Evolutionary conservation across 2,113 vertebrate genomes (phyloP).

Genomic region (Amphilophus citrinellus): DNA sequence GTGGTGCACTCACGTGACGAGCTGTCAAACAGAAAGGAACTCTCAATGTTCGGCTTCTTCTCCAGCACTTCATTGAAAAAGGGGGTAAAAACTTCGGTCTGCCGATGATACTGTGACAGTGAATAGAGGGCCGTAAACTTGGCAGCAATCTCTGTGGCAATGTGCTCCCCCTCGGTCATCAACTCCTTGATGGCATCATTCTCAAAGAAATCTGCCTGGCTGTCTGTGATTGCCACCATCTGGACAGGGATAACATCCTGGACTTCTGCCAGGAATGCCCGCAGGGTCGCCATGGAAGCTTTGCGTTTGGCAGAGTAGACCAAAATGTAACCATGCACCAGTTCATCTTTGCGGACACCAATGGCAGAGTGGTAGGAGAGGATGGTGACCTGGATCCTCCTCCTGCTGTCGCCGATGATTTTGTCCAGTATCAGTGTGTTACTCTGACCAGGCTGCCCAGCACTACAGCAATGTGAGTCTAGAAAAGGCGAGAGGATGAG

Average conservation of each 20-base stretch:
- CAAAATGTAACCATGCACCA: slow-evolving; percentile 98
- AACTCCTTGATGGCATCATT: slow-evolving; percentile 97
- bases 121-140: slow-evolving; percentile 99
- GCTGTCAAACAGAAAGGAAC: slow-evolving; percentile 91
- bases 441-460: slow-evolving; percentile 94
- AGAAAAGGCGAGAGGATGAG: slow-evolving; percentile 98
- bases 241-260: slow-evolving; percentile 98
- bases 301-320: slow-evolving; percentile 97
- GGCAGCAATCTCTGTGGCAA: slow-evolving; percentile 96
- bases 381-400: slow-evolving; percentile 95
- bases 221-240: slow-evolving; percentile 97
- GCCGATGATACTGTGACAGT: slow-evolving; percentile 96
- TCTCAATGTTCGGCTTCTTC: slow-evolving; percentile 95
- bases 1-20: slow-evolving; percentile 86
- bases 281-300: slow-evolving; percentile 97
- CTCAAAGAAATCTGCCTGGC: slow-evolving; percentile 98
- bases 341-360: slow-evolving; percentile 95
- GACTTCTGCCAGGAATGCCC: slow-evolving; percentile 96
- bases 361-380: slow-evolving; percentile 98
- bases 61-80: slow-evolving; percentile 98
- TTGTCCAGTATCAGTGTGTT: slow-evolving; percentile 97
- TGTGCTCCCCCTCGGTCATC: slow-evolving; percentile 99
- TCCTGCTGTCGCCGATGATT: slow-evolving; percentile 94
- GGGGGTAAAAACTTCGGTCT: slow-evolving; percentile 95
- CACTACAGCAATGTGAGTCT: slow-evolving; percentile 96